Evolutionary conservation across 2,113 vertebrate species (phyloP).

Genomic region (Poecile atricapillus): DNA sequence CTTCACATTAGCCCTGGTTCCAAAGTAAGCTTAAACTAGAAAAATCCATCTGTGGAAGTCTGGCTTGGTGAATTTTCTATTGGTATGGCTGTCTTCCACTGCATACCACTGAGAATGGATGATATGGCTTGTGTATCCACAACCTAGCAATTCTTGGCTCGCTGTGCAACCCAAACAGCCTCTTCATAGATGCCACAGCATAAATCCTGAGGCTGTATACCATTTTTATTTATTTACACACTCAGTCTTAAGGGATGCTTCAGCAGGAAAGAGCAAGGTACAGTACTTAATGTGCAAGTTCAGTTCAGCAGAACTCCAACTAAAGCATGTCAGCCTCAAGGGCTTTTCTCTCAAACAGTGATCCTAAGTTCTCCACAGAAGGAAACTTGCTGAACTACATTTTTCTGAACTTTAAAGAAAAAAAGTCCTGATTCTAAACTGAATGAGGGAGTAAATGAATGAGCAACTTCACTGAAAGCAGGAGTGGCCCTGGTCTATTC

Average conservation of each 20-base stretch:
- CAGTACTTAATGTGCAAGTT: conserved; percentile 16
- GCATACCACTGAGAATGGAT: not conserved
- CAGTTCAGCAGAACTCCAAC: conserved; percentile 45
- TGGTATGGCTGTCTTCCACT: not conserved
- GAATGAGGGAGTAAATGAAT: conserved; percentile 22
- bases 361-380: conserved; percentile 30
- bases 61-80: not conserved
- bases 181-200: not conserved
- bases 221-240: not conserved
- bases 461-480: conserved; percentile 22
- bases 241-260: not conserved
- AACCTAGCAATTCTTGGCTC: not conserved
- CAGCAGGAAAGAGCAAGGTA: not conserved
- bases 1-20: not conserved
- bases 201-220: not conserved
- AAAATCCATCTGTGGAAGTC: not conserved
- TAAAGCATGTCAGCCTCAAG: conserved; percentile 5
- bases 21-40: not conserved
- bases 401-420: conserved; percentile 47
- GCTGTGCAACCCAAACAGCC: not conserved
- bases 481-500: not conserved
- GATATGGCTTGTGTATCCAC: not conserved
- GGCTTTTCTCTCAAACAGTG: conserved; percentile 31
- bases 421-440: conserved; percentile 2
- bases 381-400: conserved; percentile 38